Percentiles rank a stretch among this genome's conserved stretches.
Evolutionary conservation across 2,797 vertebrate species (phyloP).

Genomic region (Catostomus latipinnis): DNA sequence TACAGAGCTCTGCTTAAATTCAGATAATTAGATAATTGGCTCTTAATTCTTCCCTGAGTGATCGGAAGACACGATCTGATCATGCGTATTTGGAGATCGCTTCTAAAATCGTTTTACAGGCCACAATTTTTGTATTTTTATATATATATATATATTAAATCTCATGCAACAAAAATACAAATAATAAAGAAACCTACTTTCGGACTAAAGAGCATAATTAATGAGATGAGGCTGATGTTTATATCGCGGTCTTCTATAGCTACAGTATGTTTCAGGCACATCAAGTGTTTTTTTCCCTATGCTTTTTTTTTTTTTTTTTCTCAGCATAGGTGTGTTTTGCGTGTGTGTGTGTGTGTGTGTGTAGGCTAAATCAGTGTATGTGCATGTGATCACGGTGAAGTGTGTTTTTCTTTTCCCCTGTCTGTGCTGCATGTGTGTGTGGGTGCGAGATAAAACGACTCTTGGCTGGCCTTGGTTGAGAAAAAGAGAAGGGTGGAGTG

Average conservation of each 20-base stretch:
- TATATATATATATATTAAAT: not conserved
- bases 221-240: not conserved
- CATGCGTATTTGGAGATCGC: not conserved
- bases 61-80: conserved; percentile 23
- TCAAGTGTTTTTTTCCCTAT: not conserved
- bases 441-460: conserved; percentile 81
- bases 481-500: conserved; percentile 50
- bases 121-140: not conserved
- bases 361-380: conserved; percentile 20
- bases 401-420: conserved; percentile 64
- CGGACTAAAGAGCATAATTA: conserved; percentile 21
- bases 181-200: conserved; percentile 11
- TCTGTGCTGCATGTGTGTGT: conserved; percentile 74
- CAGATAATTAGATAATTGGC: conserved; percentile 14
- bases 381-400: conserved; percentile 51
- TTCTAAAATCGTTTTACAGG: not conserved
- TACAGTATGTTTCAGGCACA: not conserved
- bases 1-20: not conserved
- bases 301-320: not conserved
- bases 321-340: conserved; percentile 12
- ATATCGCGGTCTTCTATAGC: too few species aligned
- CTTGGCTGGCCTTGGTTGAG: conserved; percentile 76
- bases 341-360: conserved; percentile 50
- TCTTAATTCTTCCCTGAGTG: conserved; percentile 8
- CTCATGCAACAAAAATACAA: conserved; percentile 8